Evolutionary conservation across 2,888 invertebrate species (phyloP).

Genomic region (Leptopilina myrica): DNA sequence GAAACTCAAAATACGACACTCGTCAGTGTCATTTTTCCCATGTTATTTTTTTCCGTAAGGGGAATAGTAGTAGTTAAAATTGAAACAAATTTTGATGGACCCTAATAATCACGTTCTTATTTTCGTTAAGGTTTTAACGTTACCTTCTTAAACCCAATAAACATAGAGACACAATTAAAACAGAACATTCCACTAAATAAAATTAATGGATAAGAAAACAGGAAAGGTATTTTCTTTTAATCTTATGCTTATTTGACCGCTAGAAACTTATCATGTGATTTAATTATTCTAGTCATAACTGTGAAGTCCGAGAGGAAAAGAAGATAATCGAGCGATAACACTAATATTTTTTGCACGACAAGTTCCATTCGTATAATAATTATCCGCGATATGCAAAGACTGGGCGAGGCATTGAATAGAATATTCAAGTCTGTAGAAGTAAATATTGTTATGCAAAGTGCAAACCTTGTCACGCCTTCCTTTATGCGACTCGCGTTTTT

Average conservation of each 20-base stretch:
- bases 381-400: conserved; percentile 54
- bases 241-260: not conserved
- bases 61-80: too few species aligned
- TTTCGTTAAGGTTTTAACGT: too few species aligned
- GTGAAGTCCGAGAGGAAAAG: conserved; percentile 16
- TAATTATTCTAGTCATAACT: conserved; percentile 21
- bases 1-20: too few species aligned
- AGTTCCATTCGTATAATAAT: conserved; percentile 54
- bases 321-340: conserved; percentile 38
- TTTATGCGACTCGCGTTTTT: conserved; percentile 37
- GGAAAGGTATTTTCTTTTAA: not conserved
- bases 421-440: conserved; percentile 64
- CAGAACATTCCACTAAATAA: not conserved
- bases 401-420: conserved; percentile 66
- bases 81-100: too few species aligned
- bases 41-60: too few species aligned
- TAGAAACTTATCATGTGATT: conserved; percentile 4
- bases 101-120: too few species aligned
- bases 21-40: too few species aligned
- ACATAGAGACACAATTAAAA: not conserved
- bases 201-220: not conserved
- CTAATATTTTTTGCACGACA: conserved; percentile 52
- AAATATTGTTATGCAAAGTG: conserved; percentile 68
- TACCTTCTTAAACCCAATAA: not conserved
- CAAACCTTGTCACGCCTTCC: conserved; percentile 64